Base-by-base conservation (phyloP, 1,140 invertebrate genomes). In the Oncopodura yosiiana region DNA sequence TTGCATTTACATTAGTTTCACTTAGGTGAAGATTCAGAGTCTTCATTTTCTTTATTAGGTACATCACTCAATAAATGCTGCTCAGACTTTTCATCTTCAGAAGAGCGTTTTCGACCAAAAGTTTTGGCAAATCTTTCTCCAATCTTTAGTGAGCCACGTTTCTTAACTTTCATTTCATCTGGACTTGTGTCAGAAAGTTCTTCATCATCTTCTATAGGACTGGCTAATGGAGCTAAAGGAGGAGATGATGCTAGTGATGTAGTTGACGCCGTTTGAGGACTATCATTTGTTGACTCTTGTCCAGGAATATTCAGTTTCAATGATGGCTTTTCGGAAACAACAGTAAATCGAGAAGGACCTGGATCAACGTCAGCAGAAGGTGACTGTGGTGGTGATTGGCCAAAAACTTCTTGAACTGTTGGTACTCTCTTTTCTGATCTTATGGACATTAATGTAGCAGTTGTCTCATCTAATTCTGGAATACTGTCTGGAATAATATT, bases 351-450 rank as follows among this genome's bases (percentile, higher is more conserved):
- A 19, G 37, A 18, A n/a, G 21, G 29, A 32, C 55, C 36, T 5
- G 32, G 18, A 27, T 37, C 18, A 4, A 24, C 39, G 16, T 23
- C 23, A 18, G 19, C 26, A 41, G 49, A 24, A 5, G 24, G 18
- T 9, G 49, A 4, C 4, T 12, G 16, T 1, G 34, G 19, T 18
- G 42, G 19, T 14, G 18, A 21, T 26, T 14, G 16, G 19, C 53
- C 58, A 45, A 64, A 64, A 32, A 64, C 51, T 4, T 64, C 62
- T 1, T 55, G 53, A 3, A 61, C 58, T 5, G 62, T 64, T 2
- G 55, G 55, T 4, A 37, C 27, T 34, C 56, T 60, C 18, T 30
- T 19, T 23, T 61, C 37, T 73, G 73, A 14, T 83, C 81, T 36
- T 41, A 55, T 58, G 1, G 61, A 64, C 29, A 60, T 60, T 16